Conservation (phyloP, 1,140 invertebrate species). For the Lutraria rhynchaena region DNA sequence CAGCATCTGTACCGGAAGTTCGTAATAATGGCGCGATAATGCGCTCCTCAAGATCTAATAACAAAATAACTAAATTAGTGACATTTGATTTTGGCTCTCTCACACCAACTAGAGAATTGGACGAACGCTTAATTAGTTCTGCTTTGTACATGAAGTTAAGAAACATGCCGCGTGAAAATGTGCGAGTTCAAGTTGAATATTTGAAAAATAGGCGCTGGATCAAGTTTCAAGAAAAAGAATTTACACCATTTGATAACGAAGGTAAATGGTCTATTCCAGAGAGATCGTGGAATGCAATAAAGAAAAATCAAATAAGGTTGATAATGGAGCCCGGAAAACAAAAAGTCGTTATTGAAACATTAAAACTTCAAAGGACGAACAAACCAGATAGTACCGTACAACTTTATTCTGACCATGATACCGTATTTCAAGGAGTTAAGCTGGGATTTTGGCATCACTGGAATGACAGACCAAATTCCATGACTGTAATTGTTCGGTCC, state of each 20-base stretch:
- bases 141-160: slow-evolving; percentile 13
- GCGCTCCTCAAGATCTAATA: slow-evolving; percentile 15
- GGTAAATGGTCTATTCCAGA: slow-evolving; percentile 32
- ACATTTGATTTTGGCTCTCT: slow-evolving; percentile 38
- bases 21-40: not conserved
- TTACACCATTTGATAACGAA: slow-evolving; percentile 29
- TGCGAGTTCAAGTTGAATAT: slow-evolving; percentile 36
- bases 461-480: slow-evolving; percentile 21
- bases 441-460: slow-evolving; percentile 49
- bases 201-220: slow-evolving; percentile 21
- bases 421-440: slow-evolving; percentile 35
- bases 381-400: slow-evolving; percentile 11
- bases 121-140: slow-evolving; percentile 35
- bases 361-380: slow-evolving; percentile 7
- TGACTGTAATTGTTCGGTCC: slow-evolving; percentile 6
- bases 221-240: slow-evolving; percentile 7
- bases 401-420: slow-evolving; percentile 27
- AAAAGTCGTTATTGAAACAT: slow-evolving; percentile 34
- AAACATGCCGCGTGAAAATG: slow-evolving; percentile 40
- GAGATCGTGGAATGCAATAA: slow-evolving; percentile 8
- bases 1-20: not conserved
- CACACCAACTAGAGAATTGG: slow-evolving; percentile 39
- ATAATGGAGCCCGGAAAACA: slow-evolving; percentile 31
- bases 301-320: slow-evolving; percentile 22
- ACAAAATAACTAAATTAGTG: not conserved